These are phyloP conservation scores for Heliconius cydno DNA, from an alignment of 2,888 invertebrate genomes.

Conservation along the genomic window DNA sequence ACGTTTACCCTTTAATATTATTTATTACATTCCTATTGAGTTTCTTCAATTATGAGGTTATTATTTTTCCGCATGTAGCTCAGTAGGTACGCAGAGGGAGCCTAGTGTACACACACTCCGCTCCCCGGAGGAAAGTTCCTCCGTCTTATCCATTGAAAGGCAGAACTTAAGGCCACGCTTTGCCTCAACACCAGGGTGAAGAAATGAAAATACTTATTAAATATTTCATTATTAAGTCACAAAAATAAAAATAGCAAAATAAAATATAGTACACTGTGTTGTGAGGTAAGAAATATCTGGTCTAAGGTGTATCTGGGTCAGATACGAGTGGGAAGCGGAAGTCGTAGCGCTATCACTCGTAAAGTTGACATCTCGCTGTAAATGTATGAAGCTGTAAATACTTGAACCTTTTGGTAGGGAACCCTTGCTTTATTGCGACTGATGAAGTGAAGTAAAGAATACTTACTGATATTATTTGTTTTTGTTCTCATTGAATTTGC, in stretches of 20 bases:
- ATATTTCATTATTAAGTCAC: no score
- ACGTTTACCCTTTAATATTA: no score
- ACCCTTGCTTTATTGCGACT: slow-evolving; percentile 5
- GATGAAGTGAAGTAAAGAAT: not conserved
- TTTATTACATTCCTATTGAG: not conserved
- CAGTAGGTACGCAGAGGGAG: no score
- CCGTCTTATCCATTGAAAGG: not conserved
- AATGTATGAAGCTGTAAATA: slow-evolving; percentile 36
- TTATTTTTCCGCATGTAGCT: no score
- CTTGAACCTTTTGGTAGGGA: slow-evolving; percentile 15
- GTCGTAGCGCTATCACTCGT: slow-evolving; percentile 68
- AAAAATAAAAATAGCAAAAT: not conserved
- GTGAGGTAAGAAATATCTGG: slow-evolving; percentile 30
- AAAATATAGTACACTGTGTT: slow-evolving; percentile 35
- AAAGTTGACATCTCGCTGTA: slow-evolving; percentile 54
- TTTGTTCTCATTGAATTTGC: not conserved
- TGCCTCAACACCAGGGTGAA: no score
- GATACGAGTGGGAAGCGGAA: slow-evolving; percentile 59
- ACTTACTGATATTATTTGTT: not conserved
- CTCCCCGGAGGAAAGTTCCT: no score
- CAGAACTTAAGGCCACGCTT: no score
- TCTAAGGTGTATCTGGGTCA: slow-evolving; percentile 40
- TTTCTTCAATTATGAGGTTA: not conserved
- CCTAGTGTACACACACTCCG: no score
- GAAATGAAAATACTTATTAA: no score